Evolutionary conservation across 2,888 invertebrate genomes (phyloP), one percentile per base, ranked within the genome.

Genomic region (Kryphioiulus occultus): DNA sequence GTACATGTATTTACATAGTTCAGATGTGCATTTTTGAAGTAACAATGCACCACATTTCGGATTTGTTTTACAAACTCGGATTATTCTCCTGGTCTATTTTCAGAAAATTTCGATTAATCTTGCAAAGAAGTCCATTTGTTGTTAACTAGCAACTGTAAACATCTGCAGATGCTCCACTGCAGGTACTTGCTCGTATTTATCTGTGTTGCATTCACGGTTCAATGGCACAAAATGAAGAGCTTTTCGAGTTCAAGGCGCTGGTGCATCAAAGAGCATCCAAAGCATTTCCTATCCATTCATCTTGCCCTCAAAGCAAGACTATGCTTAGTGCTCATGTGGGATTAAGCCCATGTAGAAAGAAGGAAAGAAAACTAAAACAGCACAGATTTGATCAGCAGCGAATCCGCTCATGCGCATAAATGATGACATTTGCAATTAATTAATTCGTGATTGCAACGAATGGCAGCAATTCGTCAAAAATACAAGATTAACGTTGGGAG

Each of bases 391-490:
- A 59, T 59, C 59, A 59, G 59, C 22, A 59, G 7, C 59, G 59
- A 59, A 59, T 17, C 59, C 59, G 59, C 22, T 59, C 22, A 22
- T 22, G 59, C 59, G 22, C 59, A 22, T 59, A 59, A 59, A 59
- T 59, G 59, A 59, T 59, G 22, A 59, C 59, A 59, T 59, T 59
- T 59, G 59, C 22, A 59, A 59, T 59, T 59, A 59, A 59, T 59
- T 59, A 59, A 59, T 59, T 59, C 59, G 59, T 17, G 59, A 59
- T 59, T 59, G 22, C 12, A 22, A 59, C 5, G 59, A 22, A 59
- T 59, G 59, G 22, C 22, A 59, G 59, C 59, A 59, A 59, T 59
- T 59, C 22, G 59, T 59, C 59, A 59, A 59, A 59, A 59, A 22
- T n/a, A 59, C 4, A n/a, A 59, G 22, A 59, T n/a, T 22, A 22